Evolutionary conservation across 2,888 invertebrate species (phyloP).

Genomic region (Meteorus cinctellus): DNA sequence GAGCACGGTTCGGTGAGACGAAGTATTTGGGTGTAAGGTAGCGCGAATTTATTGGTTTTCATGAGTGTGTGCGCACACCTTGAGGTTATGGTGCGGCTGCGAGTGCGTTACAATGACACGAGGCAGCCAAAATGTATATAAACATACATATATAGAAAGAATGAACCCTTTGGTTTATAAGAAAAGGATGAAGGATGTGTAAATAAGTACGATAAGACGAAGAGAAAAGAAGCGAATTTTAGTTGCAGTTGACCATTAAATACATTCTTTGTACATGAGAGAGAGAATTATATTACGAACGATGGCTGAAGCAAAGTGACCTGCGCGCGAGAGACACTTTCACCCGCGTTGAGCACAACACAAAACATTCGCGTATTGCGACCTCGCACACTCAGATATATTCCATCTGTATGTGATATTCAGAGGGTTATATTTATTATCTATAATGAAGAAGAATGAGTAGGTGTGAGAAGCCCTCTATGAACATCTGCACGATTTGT

Average conservation of each 20-base stretch:
- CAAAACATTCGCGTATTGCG: slow-evolving; percentile 44
- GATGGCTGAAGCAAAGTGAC: slow-evolving; percentile 54
- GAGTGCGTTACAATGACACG: slow-evolving; percentile 38
- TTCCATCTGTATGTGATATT: background rate
- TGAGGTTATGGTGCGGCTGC: slow-evolving; percentile 14
- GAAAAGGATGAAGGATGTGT: background rate
- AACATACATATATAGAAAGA: background rate
- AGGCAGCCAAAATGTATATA: slow-evolving; percentile 1
- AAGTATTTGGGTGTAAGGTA: slow-evolving; percentile 56
- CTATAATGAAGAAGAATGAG: background rate
- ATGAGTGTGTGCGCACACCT: slow-evolving; percentile 17
- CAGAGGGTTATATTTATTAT: background rate
- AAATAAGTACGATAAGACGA: background rate
- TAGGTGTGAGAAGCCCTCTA: background rate
- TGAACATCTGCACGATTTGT: slow-evolving; percentile 12
- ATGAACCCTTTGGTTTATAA: background rate
- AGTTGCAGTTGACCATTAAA: slow-evolving; percentile 53
- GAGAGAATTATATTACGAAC: slow-evolving; percentile 35
- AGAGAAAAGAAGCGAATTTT: slow-evolving; percentile 15
- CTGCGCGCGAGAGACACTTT: slow-evolving; percentile 58
- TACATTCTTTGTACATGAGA: slow-evolving; percentile 35
- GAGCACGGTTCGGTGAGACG: slow-evolving; percentile 36
- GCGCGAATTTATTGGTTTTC: slow-evolving; percentile 55
- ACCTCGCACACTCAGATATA: slow-evolving; percentile 60
- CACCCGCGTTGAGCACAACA: slow-evolving; percentile 59